Evolutionary conservation across 2,113 vertebrate genomes (phyloP).

Genomic region (sheep (Ovis aries)): ARS-UI_Ramb_v3.0 NC_056059.1:54502001-54502500

Average conservation of each 20-base stretch:
- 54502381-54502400: not conserved
- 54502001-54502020: not conserved
- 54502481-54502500: not conserved
- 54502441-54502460: not conserved
- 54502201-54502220: not conserved
- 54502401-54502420: not conserved
- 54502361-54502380: not conserved
- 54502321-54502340: not conserved
- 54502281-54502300: not conserved
- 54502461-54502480: not conserved
- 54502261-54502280: not conserved
- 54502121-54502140: not conserved
- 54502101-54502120: not conserved
- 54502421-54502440: not conserved
- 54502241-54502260: not conserved
- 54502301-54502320: not conserved
- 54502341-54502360: not conserved
- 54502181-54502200: not conserved
- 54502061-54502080: not conserved
- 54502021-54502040: accelerated
- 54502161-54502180: not conserved
- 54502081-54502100: not conserved
- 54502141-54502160: not conserved
- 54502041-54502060: not conserved
- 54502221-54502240: not conserved